These are phyloP conservation scores for Aricia agestis DNA, from an alignment of 1,140 invertebrate species.

Conservation along the genomic window DNA sequence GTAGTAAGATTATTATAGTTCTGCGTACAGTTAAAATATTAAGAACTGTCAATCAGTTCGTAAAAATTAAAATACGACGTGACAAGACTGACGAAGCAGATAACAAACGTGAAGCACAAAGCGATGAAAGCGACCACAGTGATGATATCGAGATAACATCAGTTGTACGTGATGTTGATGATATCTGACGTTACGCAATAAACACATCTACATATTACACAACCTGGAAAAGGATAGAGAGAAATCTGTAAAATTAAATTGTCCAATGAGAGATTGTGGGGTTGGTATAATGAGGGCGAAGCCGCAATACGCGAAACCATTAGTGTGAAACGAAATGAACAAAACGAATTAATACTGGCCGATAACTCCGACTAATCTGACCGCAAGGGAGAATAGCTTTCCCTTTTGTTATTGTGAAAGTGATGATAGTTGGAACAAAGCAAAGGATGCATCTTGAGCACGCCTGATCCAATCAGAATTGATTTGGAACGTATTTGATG, in stretches of 20 bases:
- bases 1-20: neutral
- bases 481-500: slow-evolving; percentile 26
- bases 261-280: neutral
- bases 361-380: slow-evolving; percentile 58
- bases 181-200: slow-evolving; percentile 49
- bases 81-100: slow-evolving; percentile 38
- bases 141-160: slow-evolving; percentile 53
- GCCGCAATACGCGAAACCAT: slow-evolving; percentile 31
- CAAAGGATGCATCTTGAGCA: slow-evolving; percentile 56
- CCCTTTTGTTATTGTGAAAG: slow-evolving; percentile 71
- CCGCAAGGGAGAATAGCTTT: slow-evolving; percentile 70
- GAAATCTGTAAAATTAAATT: slow-evolving; percentile 1
- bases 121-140: slow-evolving; percentile 43
- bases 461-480: slow-evolving; percentile 36
- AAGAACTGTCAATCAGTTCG: slow-evolving; percentile 8
- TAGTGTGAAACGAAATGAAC: slow-evolving; percentile 66
- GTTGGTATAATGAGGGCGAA: neutral
- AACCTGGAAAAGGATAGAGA: slow-evolving; percentile 12
- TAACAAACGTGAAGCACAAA: slow-evolving; percentile 44
- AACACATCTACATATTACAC: slow-evolving; percentile 4
- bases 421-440: slow-evolving; percentile 69
- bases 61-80: slow-evolving; percentile 26
- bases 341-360: slow-evolving; percentile 63
- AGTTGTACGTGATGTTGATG: slow-evolving; percentile 50
- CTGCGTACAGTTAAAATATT: neutral